A percentile compares a stretch with the other conserved stretches of the same genome.
These are phyloP conservation scores for Drosophila neonasuta DNA, from an alignment of 2,888 invertebrate genomes.

Conservation along the genomic window DNA sequence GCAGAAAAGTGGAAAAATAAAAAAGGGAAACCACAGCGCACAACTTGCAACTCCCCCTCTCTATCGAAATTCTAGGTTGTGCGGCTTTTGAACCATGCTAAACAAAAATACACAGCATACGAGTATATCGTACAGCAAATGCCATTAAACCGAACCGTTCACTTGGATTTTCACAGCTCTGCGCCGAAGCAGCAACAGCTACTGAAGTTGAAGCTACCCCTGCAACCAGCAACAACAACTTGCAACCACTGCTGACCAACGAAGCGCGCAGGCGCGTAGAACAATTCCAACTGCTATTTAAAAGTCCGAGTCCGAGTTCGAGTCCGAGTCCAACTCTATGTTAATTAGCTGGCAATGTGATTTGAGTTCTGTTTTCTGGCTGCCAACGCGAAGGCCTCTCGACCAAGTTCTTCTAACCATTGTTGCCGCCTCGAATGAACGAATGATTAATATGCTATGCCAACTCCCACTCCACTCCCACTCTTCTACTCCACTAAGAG, in stretches of 20 bases:
- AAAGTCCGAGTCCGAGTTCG: slow-evolving; percentile 14
- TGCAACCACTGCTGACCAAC: slow-evolving; percentile 60
- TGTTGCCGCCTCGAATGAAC: slow-evolving; percentile 38
- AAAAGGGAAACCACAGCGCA: slow-evolving; percentile 49
- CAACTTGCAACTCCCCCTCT: slow-evolving; percentile 39
- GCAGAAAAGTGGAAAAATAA: slow-evolving; percentile 14
- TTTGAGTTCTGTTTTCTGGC: slow-evolving; percentile 61
- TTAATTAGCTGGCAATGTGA: slow-evolving; percentile 76
- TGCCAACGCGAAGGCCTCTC: slow-evolving; percentile 49
- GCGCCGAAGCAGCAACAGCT: slow-evolving; percentile 47
- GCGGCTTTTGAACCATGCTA: slow-evolving; percentile 59
- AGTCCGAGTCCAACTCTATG: slow-evolving; percentile 51
- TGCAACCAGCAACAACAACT: slow-evolving; percentile 22
- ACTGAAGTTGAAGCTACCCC: slow-evolving; percentile 2
- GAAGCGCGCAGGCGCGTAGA: slow-evolving; percentile 72
- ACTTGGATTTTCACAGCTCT: slow-evolving; percentile 74
- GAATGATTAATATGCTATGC: slow-evolving; percentile 78
- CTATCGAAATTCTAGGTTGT: slow-evolving; percentile 54
- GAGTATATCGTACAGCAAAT: slow-evolving; percentile 39
- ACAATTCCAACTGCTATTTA: slow-evolving; percentile 54
- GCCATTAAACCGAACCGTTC: slow-evolving; percentile 69
- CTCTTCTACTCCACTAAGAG: slow-evolving; percentile 32
- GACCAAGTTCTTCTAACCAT: slow-evolving; percentile 19
- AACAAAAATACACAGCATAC: slow-evolving; percentile 1
- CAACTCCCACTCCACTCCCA: neutral